phyloP scores from a whole-genome alignment of 2,113 vertebrate species.

The Willisornis vidua region DNA sequence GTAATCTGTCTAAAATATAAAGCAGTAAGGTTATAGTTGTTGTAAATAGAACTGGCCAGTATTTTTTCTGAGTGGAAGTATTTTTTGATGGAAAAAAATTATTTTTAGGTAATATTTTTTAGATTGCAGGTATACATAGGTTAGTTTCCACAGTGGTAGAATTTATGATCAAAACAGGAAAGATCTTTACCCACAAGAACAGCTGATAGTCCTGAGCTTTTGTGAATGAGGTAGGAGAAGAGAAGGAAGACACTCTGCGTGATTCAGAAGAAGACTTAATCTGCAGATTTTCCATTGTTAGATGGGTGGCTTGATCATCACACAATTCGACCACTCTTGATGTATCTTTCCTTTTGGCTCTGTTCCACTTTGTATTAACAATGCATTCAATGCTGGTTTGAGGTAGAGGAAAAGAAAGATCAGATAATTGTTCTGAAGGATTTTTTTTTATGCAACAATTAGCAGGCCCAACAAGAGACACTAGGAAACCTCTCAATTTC shows the following conservation, averaged over 20 bases:
- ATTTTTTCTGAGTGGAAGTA: background rate
- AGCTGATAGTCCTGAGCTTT: background rate
- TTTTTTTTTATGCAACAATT: background rate
- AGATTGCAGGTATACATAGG: background rate
- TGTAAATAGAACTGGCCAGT: background rate
- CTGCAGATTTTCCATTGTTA: background rate
- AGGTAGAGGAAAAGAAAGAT: background rate
- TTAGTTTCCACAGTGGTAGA: background rate
- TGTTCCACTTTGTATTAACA: background rate
- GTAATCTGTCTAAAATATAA: background rate
- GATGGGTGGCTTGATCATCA: background rate
- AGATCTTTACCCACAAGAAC: background rate
- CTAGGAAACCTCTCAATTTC: background rate
- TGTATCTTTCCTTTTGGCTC: background rate
- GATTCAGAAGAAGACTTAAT: background rate
- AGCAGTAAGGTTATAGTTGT: background rate
- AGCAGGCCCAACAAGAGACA: background rate
- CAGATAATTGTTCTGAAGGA: background rate
- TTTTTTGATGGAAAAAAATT: background rate
- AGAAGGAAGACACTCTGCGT: background rate
- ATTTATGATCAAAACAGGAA: background rate
- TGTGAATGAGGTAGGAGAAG: background rate
- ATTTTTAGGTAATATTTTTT: background rate
- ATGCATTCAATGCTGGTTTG: background rate
- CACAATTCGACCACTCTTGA: background rate